These are phyloP conservation scores for Lontra canadensis DNA, from an alignment of 2,113 vertebrate genomes.

Conservation along the genomic window DNA sequence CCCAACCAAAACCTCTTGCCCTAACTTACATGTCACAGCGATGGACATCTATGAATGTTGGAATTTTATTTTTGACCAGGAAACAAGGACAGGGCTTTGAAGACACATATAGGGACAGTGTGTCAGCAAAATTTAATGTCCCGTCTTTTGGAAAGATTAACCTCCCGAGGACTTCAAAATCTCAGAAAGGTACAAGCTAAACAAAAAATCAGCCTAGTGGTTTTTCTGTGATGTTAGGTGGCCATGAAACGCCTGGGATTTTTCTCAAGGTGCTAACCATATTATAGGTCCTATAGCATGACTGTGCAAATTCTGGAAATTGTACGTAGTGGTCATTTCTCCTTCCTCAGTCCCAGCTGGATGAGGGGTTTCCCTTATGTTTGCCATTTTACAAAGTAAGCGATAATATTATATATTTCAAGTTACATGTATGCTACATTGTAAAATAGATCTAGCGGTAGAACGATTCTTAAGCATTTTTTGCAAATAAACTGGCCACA, in stretches of 20 bases:
- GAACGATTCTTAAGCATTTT: not conserved
- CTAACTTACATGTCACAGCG: not conserved
- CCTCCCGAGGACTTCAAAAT: not conserved
- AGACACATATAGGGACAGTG: not conserved
- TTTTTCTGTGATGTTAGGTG: not conserved
- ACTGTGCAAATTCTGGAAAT: not conserved
- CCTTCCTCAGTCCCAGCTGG: not conserved
- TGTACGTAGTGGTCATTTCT: not conserved
- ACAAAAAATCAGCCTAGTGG: not conserved
- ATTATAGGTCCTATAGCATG: not conserved
- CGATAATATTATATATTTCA: not conserved
- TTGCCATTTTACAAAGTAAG: not conserved
- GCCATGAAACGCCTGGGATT: not conserved
- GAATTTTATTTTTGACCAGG: constrained; percentile 17
- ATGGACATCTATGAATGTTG: not conserved
- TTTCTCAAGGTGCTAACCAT: not conserved
- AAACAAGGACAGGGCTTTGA: not conserved
- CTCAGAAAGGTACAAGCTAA: not conserved
- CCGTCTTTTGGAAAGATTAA: not conserved
- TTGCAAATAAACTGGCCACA: not conserved
- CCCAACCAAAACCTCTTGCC: not conserved
- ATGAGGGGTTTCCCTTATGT: not conserved
- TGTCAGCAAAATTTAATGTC: not conserved
- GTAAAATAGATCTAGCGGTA: not conserved
- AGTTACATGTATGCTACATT: not conserved